Evolutionary conservation across 2,113 vertebrate species (phyloP), one percentile per base, ranked within the genome.

Genomic region (Lutjanus erythropterus): DNA sequence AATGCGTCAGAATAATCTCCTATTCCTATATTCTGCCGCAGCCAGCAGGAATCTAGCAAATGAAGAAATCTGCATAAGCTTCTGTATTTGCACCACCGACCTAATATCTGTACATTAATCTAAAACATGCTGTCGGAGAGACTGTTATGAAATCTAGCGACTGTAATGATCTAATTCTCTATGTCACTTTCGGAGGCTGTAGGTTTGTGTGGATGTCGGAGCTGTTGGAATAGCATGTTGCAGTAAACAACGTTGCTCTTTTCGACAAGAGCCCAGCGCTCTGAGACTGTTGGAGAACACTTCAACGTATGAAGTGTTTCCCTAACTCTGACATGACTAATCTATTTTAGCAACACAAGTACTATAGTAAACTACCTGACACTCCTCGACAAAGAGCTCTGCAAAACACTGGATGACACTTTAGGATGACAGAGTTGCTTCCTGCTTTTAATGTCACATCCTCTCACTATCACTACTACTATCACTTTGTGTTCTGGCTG

Each of bases 271-370:
- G 59, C 72, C 19, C 33, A 0, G 21, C 9, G 3, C 79, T 74
- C 42, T 52, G 62, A 79, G 69, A 74, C 67, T 19, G 52, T 27
- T 60, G 66, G 55, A 86, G 85, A 56, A 84, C 79, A 64, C 83
- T 89, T 80, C 50, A 74, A 6, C 8, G 6, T 1, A 41, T 83
- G 41, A 81, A 86, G 89, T 83, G 89, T 85, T 89, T 88, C 86
- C 64, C 55, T 68, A 75, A 75, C 83, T 73, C 71, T 62, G 68
- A 80, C 64, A 83, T 84, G 71, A 85, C 58, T 74, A 71, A 89
- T 86, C 75, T 73, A 71, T 82, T 86, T 86, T 66, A 81, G 41
- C 80, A 74, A 44, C 68, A 75, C 46, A 23, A 85, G 83, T 27
- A 27, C 71, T 59, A 53, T 58, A 53, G 73, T 42, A 75, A 78